Base-by-base conservation (phyloP, 2,797 vertebrate species). In the Luscinia megarhynchos region DNA sequence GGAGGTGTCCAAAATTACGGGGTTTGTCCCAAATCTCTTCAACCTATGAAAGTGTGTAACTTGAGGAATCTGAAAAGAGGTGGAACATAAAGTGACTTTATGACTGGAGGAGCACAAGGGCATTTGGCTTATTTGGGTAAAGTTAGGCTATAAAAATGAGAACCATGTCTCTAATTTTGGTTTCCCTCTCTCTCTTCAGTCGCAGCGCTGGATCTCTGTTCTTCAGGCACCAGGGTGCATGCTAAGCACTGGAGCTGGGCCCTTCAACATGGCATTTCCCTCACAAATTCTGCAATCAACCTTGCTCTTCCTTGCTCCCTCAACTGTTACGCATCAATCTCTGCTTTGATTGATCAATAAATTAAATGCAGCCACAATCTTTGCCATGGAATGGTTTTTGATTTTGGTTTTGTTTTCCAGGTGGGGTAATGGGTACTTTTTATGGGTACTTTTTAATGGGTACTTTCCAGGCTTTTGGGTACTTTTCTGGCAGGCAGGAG, bases 281-380 rank as follows among this genome's bases (percentile, higher is more conserved):
- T 85, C 46, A 45, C 32, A 51, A 77, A 79, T 48, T 54, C 68
- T 50, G 16, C 48, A 76, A 82, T 85, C 62, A 84, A 54, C 75
- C n/a, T 21, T 0, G 3, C 34, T 91, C 48, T 91, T 84, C 57
- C 64, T 48, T 69, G n/a, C 66, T 77, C 62, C 57, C 53, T 68
- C 2, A 1, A 21, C 61, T 36, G n/a, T 73, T 75, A 74, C 0
- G 0, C 76, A 32, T 75, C 59, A 41, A 30, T 57, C 63, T 87
- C 69, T 79, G 68, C 90, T 84, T 91, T 87, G 46, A 88, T 73
- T 57, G 36, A 89, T 91, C 87, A 95, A 94, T 94, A 96, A 95
- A 97, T 24, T n/a, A 88, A 95, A 86, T 6, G 29, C 78, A 86
- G 55, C 43, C 61, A 68, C 69, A 26, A 21, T 46, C 53, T 73